Evolutionary conservation across 1,140 invertebrate genomes (phyloP).

Genomic region (Lepidurus couesii): DNA sequence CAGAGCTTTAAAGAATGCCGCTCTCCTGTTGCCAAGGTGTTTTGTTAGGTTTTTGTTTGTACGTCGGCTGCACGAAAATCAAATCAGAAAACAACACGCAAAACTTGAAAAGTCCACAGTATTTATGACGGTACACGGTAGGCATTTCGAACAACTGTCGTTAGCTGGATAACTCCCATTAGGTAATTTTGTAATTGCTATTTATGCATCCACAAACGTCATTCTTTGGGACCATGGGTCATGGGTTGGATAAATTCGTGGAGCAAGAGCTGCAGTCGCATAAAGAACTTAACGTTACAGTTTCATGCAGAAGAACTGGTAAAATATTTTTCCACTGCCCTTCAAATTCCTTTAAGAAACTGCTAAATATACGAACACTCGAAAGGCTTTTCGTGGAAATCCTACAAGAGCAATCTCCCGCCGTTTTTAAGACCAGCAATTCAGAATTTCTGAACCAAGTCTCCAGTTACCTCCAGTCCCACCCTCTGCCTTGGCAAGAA

Average conservation of each 20-base stretch:
- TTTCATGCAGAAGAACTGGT: slow-evolving; percentile 22
- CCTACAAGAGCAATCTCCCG: neutral
- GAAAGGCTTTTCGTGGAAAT: slow-evolving; percentile 34
- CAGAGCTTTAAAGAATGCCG: neutral
- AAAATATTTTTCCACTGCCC: slow-evolving; percentile 33
- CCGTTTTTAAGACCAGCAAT: neutral
- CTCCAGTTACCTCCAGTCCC: neutral
- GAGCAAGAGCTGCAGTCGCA: slow-evolving; percentile 29
- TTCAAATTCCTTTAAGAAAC: neutral
- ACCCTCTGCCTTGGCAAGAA: neutral
- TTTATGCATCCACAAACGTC: neutral
- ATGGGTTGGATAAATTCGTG: slow-evolving; percentile 32
- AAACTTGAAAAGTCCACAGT: too few species aligned
- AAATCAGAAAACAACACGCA: too few species aligned
- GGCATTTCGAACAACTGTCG: too few species aligned
- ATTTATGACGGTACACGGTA: too few species aligned
- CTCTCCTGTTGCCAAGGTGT: neutral
- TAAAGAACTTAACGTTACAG: neutral
- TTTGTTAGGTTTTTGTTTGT: neutral
- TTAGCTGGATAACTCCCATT: neutral
- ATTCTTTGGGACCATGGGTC: slow-evolving; percentile 35
- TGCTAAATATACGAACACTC: slow-evolving; percentile 32
- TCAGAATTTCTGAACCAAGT: slow-evolving; percentile 9
- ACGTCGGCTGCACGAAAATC: neutral
- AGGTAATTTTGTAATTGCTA: neutral